These are phyloP conservation scores for Plecotus auritus DNA, from an alignment of 2,113 vertebrate genomes.

Conservation along the genomic window DNA sequence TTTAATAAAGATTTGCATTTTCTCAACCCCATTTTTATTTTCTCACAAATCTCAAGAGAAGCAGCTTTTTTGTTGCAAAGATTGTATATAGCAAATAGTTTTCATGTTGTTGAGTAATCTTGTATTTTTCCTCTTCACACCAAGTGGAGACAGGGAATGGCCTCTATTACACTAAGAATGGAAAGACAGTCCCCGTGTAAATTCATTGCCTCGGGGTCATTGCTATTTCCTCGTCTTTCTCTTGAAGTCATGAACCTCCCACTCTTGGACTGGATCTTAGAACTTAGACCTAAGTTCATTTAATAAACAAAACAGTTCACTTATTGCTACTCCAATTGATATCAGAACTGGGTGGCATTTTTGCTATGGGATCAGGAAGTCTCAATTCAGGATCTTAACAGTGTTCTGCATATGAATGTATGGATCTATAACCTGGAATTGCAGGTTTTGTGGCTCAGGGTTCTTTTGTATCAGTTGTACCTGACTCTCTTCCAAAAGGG, in stretches of 20 bases:
- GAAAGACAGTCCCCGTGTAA: not conserved
- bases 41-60: constrained; percentile 18
- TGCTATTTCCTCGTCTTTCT: constrained; percentile 16
- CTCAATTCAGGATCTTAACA: not conserved
- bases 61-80: not conserved
- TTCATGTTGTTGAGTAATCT: not conserved
- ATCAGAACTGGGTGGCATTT: not conserved
- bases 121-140: not conserved
- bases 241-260: not conserved
- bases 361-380: not conserved
- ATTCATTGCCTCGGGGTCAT: not conserved
- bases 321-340: not conserved
- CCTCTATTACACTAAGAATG: not conserved
- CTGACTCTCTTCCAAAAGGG: not conserved
- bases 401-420: not conserved
- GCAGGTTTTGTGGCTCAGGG: not conserved
- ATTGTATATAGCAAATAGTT: not conserved
- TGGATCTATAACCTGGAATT: not conserved
- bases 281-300: not conserved
- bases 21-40: not conserved
- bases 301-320: not conserved
- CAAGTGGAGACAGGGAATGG: not conserved
- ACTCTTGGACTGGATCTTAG: not conserved
- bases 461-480: not conserved
- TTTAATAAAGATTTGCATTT: constrained; percentile 27